Evolutionary conservation across 2,113 vertebrate species (phyloP).

Genomic region (Urocitellus parryii): DNA sequence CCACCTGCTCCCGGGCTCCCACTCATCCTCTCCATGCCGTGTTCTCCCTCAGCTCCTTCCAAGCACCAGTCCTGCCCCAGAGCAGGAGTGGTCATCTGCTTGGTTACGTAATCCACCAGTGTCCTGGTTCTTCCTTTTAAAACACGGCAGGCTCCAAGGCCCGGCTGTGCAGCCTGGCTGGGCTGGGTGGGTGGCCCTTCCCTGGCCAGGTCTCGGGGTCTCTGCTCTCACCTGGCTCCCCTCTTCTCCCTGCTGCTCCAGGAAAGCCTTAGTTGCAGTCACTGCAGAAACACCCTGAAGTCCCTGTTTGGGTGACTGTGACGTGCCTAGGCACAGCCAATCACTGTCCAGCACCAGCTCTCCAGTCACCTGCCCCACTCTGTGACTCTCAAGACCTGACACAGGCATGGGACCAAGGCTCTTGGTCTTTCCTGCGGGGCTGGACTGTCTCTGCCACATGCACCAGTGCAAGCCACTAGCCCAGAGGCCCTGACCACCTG

Average conservation of each 20-base stretch:
- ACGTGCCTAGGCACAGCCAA: not conserved
- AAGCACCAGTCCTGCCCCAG: not conserved
- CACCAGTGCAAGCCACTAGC: not conserved
- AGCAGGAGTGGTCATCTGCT: not conserved
- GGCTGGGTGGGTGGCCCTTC: not conserved
- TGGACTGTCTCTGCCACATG: not conserved
- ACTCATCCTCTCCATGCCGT: not conserved
- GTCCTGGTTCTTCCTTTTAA: not conserved
- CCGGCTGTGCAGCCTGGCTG: not conserved
- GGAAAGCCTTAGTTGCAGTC: not conserved
- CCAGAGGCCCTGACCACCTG: not conserved
- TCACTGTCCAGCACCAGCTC: too few species aligned
- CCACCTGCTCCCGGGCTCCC: not conserved
- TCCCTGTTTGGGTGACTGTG: not conserved
- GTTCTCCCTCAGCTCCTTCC: not conserved
- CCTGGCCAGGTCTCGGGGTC: not conserved
- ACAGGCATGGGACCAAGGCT: not conserved
- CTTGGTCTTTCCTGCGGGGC: not conserved
- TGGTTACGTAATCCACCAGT: not conserved
- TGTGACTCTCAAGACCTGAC: not conserved
- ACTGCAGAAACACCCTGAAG: not conserved
- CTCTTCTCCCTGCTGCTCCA: not conserved
- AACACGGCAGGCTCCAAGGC: not conserved
- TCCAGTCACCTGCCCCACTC: not conserved
- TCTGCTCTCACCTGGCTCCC: not conserved